Evolutionary conservation across 2,113 vertebrate species (phyloP).

Genomic region (Poecile atricapillus): DNA sequence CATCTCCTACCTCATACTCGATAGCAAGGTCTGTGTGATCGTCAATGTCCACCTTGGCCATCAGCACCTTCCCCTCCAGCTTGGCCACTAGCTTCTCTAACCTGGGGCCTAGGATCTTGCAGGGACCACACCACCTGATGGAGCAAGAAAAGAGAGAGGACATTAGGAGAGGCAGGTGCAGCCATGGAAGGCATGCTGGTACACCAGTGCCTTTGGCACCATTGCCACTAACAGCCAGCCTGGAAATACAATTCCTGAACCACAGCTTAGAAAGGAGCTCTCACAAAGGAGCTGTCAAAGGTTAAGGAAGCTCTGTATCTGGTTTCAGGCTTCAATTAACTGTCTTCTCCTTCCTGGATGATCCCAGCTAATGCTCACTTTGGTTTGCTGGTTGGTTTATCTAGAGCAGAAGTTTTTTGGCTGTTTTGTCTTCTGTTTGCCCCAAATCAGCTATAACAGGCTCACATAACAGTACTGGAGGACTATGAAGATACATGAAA

Average conservation of each 20-base stretch:
- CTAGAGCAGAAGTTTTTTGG: not conserved
- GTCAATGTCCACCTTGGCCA: slow-evolving; percentile 98
- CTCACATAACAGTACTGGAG: not conserved
- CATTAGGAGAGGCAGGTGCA: not conserved
- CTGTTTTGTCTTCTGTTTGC: not conserved
- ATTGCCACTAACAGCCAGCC: not conserved
- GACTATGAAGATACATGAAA: not conserved
- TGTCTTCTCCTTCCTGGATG: not conserved
- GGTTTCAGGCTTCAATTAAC: not conserved
- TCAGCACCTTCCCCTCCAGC: slow-evolving; percentile 89
- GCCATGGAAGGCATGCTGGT: not conserved
- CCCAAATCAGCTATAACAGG: not conserved
- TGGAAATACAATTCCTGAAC: not conserved
- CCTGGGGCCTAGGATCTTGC: slow-evolving; percentile 92
- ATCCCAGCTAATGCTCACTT: not conserved
- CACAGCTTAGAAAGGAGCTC: not conserved
- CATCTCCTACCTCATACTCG: slow-evolving; percentile 86
- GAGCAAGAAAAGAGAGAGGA: not conserved
- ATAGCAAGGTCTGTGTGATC: slow-evolving; percentile 97
- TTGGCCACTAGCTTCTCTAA: slow-evolving; percentile 92
- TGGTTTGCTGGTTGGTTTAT: not conserved
- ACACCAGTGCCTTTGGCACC: not conserved
- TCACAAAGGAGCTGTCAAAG: not conserved
- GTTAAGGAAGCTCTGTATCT: not conserved
- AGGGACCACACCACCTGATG: slow-evolving; percentile 93